Percentiles rank a stretch among this genome's conserved stretches.
Evolutionary conservation across 1,140 invertebrate genomes (phyloP).

Genomic region (Lordiphosa stackelbergi): DNA sequence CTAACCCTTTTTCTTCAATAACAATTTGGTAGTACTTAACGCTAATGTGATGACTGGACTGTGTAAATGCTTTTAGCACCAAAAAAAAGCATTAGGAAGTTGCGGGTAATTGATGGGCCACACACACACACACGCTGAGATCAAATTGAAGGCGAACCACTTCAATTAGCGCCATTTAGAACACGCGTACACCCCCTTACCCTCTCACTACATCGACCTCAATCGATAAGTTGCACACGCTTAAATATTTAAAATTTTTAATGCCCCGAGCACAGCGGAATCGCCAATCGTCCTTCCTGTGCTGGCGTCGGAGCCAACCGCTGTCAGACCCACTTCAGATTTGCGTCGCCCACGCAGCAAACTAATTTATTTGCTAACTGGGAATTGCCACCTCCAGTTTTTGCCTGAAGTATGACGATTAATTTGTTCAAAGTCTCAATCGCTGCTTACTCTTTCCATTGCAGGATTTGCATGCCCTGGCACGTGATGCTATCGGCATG

Average conservation of each 20-base stretch:
- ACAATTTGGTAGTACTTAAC: slow-evolving; percentile 53
- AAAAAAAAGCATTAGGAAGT: slow-evolving; percentile 41
- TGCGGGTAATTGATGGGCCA: slow-evolving; percentile 59
- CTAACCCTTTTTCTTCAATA: slow-evolving; percentile 18
- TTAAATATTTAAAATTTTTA: slow-evolving; percentile 63
- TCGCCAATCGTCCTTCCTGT: slow-evolving; percentile 5
- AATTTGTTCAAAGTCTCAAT: slow-evolving; percentile 67
- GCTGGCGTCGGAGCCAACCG: slow-evolving; percentile 11
- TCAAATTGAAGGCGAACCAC: slow-evolving; percentile 43
- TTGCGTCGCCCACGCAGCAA: slow-evolving; percentile 67
- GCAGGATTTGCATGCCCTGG: slow-evolving; percentile 48
- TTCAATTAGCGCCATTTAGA: slow-evolving; percentile 60
- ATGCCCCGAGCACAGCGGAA: slow-evolving; percentile 5
- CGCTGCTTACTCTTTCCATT: slow-evolving; percentile 37
- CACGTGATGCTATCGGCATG: slow-evolving; percentile 56
- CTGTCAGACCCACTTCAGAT: slow-evolving; percentile 73
- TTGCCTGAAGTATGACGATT: slow-evolving; percentile 45
- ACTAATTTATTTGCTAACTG: slow-evolving; percentile 71
- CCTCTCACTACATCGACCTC: slow-evolving; percentile 16
- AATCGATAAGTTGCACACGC: slow-evolving; percentile 62
- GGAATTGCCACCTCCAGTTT: slow-evolving; percentile 40
- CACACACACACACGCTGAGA: neutral
- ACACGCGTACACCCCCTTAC: slow-evolving; percentile 19
- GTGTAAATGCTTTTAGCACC: slow-evolving; percentile 52
- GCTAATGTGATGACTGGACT: slow-evolving; percentile 50